Evolutionary conservation across 2,888 invertebrate species (phyloP).

Genomic region (Hypomecis atomaria): DNA sequence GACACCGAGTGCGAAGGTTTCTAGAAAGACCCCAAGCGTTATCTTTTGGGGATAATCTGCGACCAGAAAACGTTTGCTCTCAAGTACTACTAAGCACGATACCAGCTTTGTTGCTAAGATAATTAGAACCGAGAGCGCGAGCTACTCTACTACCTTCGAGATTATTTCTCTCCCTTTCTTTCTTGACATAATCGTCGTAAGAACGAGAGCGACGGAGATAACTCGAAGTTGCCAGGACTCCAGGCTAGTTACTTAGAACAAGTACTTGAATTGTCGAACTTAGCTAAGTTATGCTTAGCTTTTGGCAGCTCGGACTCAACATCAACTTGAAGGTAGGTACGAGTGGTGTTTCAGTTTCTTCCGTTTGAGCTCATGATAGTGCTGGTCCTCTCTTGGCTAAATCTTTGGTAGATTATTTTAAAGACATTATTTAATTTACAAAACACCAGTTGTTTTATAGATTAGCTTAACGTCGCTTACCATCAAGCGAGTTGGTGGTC

Average conservation of each 20-base stretch:
- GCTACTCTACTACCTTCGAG: background rate
- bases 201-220: background rate
- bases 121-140: conserved; percentile 25
- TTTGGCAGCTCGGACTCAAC: conserved; percentile 1
- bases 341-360: background rate
- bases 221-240: background rate
- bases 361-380: background rate
- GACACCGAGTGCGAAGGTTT: no score
- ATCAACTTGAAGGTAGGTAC: conserved; percentile 2
- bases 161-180: background rate
- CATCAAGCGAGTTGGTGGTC: no score
- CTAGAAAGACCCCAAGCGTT: no score
- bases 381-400: background rate
- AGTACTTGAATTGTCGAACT: conserved; percentile 23
- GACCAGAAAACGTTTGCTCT: conserved; percentile 17
- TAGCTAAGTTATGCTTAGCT: conserved; percentile 22
- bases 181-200: background rate
- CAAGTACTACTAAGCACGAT: conserved; percentile 21
- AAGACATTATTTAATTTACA: no score
- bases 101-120: conserved; percentile 30
- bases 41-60: no score
- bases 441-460: no score
- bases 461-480: no score
- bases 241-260: conserved; percentile 8
- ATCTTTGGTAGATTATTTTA: background rate